A percentile compares a stretch with the other conserved stretches of the same genome.
phyloP scores from a whole-genome alignment of 2,888 invertebrate genomes.

The Oegoconia quadripuncta region DNA sequence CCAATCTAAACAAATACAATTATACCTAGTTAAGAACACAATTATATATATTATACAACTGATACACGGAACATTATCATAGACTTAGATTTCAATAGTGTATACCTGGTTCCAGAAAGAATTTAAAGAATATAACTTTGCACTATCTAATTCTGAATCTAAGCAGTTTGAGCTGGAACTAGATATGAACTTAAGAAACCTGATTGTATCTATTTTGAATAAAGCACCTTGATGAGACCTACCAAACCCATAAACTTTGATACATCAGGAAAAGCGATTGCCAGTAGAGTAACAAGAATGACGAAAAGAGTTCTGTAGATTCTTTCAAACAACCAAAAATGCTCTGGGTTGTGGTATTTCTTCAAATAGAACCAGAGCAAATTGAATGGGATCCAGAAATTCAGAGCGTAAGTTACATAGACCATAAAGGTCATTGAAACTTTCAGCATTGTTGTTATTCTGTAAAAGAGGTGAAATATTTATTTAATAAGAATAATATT shows the following conservation, averaged over 20 bases:
- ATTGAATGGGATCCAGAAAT: slow-evolving; percentile 50
- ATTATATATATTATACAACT: too few relatives aligned
- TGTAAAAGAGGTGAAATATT: slow-evolving; percentile 24
- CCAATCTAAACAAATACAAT: slow-evolving; percentile 28
- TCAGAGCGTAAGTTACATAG: slow-evolving; percentile 40
- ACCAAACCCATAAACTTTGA: slow-evolving; percentile 44
- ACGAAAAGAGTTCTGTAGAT: slow-evolving; percentile 37
- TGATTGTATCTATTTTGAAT: too few relatives aligned
- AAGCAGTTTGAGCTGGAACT: too few relatives aligned
- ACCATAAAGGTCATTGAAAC: slow-evolving; percentile 37
- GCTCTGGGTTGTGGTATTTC: slow-evolving; percentile 20
- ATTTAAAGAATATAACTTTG: too few relatives aligned
- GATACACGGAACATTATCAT: too few relatives aligned
- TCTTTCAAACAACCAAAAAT: slow-evolving; percentile 47
- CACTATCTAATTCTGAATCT: too few relatives aligned
- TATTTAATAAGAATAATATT: not conserved
- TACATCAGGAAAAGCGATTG: slow-evolving; percentile 37
- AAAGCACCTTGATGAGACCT: slow-evolving; percentile 26
- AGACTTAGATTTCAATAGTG: too few relatives aligned
- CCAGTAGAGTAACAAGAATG: slow-evolving; percentile 26
- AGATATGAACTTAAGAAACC: too few relatives aligned
- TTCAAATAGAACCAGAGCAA: slow-evolving; percentile 44
- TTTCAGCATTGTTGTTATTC: slow-evolving; percentile 40
- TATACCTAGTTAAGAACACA: too few relatives aligned
- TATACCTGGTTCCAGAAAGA: too few relatives aligned